A percentile compares a stretch with the other conserved stretches of the same genome.
phyloP scores from a whole-genome alignment of 2,113 vertebrate genomes.

The Oplegnathus fasciatus region DNA sequence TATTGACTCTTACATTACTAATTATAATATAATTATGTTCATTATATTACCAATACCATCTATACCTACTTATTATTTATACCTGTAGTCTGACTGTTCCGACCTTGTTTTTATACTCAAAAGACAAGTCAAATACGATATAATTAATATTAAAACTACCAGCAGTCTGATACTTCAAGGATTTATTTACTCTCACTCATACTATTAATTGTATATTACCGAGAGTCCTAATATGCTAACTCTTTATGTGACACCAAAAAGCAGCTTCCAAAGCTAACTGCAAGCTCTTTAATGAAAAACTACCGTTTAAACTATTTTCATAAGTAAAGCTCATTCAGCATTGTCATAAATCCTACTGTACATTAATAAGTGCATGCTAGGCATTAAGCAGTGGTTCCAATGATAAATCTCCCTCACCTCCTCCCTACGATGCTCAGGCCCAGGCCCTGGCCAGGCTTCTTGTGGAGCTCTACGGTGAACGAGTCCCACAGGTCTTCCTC shows the following conservation, averaged over 20 bases:
- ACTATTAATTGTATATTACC: not conserved
- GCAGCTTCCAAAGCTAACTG: not conserved
- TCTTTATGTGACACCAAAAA: not conserved
- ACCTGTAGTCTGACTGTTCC: not conserved
- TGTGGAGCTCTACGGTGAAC: slow-evolving; percentile 91
- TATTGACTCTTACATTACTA: not conserved
- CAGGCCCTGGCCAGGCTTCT: slow-evolving; percentile 92
- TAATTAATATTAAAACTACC: not conserved
- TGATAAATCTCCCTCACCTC: slow-evolving; percentile 82
- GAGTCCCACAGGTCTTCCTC: slow-evolving; percentile 96
- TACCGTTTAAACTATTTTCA: not conserved
- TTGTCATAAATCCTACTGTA: not conserved
- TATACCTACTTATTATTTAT: not conserved
- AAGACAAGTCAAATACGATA: not conserved
- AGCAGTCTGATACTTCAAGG: not conserved
- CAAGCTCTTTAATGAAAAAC: not conserved
- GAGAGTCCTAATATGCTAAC: not conserved
- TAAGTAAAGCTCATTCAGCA: not conserved
- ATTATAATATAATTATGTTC: not conserved
- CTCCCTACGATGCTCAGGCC: slow-evolving; percentile 97
- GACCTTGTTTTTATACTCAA: not conserved
- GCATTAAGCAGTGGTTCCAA: not conserved
- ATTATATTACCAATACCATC: not conserved
- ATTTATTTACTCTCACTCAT: not conserved
- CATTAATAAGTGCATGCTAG: not conserved